These are phyloP conservation scores for Drosophila carrolli DNA, from an alignment of 1,140 invertebrate species.

Conservation along the genomic window DNA sequence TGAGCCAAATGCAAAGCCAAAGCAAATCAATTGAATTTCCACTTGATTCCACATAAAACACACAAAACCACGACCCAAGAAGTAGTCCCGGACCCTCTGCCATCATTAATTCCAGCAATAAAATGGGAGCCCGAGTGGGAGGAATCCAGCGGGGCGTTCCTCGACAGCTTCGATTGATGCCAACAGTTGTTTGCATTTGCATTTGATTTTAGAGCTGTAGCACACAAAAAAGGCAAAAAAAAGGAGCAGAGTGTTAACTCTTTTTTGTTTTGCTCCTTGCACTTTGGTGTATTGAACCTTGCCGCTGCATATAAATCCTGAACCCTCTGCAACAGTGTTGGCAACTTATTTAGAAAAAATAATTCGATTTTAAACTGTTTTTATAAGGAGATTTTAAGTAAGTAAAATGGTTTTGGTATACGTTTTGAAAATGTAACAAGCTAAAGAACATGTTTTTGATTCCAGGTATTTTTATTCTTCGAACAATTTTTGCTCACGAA, in stretches of 20 bases:
- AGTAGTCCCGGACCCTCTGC: constrained; percentile 26
- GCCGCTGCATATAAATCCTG: constrained; percentile 61
- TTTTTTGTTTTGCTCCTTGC: constrained; percentile 58
- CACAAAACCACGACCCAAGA: constrained; percentile 42
- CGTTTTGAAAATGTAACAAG: too few species aligned
- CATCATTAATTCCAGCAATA: constrained; percentile 80
- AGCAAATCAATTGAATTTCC: constrained; percentile 82
- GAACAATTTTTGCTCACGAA: too few species aligned
- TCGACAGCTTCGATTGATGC: constrained; percentile 73
- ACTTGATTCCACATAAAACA: constrained; percentile 78
- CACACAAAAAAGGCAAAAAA: constrained; percentile 24
- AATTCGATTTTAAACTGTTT: neutral
- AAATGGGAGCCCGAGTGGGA: constrained; percentile 21
- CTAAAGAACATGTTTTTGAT: too few species aligned
- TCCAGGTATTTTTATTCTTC: too few species aligned
- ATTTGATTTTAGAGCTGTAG: constrained; percentile 71
- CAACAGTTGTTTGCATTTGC: constrained; percentile 81
- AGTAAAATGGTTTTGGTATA: too few species aligned
- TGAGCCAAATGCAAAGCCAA: constrained; percentile 56
- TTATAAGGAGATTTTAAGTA: neutral
- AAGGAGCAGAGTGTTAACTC: constrained; percentile 26
- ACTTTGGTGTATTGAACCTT: constrained; percentile 55
- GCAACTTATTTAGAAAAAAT: neutral
- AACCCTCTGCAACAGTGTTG: constrained; percentile 23
- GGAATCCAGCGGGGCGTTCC: constrained; percentile 14